Evolutionary conservation across 1,140 invertebrate genomes (phyloP).

Genomic region (Copidosoma floridanum): DNA sequence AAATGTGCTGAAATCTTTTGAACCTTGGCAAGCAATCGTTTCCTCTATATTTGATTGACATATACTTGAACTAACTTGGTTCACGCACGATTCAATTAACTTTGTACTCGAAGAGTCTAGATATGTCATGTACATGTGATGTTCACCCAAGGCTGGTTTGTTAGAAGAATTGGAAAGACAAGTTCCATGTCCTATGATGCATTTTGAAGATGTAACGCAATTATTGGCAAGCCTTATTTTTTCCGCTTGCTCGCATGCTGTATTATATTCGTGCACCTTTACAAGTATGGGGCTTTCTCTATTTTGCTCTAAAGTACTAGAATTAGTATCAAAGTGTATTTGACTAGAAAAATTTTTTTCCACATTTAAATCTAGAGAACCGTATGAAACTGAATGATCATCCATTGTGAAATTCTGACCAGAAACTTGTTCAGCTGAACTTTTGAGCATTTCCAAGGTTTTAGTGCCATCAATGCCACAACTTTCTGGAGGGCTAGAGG

Average conservation of each 20-base stretch:
- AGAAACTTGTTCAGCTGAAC: constrained; percentile 33
- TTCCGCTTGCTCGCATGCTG: neutral
- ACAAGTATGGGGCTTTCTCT: neutral
- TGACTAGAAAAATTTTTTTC: constrained; percentile 12
- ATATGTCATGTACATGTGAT: neutral
- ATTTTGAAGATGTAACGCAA: no score
- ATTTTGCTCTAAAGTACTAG: constrained; percentile 11
- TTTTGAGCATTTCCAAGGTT: constrained; percentile 49
- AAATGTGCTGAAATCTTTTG: constrained; percentile 28
- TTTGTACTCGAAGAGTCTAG: neutral
- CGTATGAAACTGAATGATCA: neutral
- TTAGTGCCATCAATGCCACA: constrained; percentile 46
- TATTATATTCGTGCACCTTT: neutral
- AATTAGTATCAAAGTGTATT: constrained; percentile 10
- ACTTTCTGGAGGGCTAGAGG: constrained; percentile 50
- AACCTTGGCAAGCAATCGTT: constrained; percentile 25
- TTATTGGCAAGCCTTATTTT: no score
- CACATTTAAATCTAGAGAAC: constrained; percentile 6
- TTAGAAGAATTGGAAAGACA: no score
- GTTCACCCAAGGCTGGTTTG: neutral
- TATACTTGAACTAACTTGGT: neutral
- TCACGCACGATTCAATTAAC: neutral
- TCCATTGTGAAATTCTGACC: constrained; percentile 24
- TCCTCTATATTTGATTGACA: constrained; percentile 15
- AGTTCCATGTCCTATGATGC: no score